phyloP scores from a whole-genome alignment of 2,113 vertebrate genomes.

The Rhabdomys dilectus region DNA sequence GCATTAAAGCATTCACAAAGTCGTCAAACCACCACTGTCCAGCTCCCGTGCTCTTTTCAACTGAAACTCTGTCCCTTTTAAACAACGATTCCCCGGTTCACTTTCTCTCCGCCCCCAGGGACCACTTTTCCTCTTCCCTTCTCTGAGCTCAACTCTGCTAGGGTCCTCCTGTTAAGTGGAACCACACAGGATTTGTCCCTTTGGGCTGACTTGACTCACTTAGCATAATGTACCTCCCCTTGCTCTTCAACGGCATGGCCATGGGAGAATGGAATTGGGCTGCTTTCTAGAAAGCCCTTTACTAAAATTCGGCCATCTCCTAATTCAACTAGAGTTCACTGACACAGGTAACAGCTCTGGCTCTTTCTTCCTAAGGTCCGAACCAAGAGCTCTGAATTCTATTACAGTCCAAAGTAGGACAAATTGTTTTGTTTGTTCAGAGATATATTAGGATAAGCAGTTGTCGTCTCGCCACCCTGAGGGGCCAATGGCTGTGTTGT shows the following conservation, averaged over 20 bases:
- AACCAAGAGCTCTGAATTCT: conserved; percentile 2
- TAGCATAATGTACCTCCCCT: neutral
- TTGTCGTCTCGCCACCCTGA: accelerated
- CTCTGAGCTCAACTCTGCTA: neutral
- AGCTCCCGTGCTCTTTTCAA: neutral
- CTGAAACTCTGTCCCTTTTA: neutral
- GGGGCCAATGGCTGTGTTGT: neutral
- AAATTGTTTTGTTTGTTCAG: neutral
- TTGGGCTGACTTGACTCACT: neutral
- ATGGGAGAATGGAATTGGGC: neutral
- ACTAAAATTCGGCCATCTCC: neutral
- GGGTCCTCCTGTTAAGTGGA: neutral
- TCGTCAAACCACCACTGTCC: neutral
- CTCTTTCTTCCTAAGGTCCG: neutral
- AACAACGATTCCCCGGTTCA: neutral
- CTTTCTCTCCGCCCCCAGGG: accelerated
- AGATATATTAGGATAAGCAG: neutral
- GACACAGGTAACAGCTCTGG: neutral
- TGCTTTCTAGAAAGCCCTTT: conserved; percentile 40
- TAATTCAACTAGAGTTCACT: neutral
- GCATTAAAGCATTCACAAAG: neutral
- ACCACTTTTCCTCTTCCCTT: neutral
- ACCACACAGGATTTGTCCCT: neutral
- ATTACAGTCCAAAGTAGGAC: neutral
- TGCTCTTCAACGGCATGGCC: neutral